These are phyloP conservation scores for Crotalus helleri DNA, from an alignment of 2,113 vertebrate species.

Conservation along the genomic window DNA sequence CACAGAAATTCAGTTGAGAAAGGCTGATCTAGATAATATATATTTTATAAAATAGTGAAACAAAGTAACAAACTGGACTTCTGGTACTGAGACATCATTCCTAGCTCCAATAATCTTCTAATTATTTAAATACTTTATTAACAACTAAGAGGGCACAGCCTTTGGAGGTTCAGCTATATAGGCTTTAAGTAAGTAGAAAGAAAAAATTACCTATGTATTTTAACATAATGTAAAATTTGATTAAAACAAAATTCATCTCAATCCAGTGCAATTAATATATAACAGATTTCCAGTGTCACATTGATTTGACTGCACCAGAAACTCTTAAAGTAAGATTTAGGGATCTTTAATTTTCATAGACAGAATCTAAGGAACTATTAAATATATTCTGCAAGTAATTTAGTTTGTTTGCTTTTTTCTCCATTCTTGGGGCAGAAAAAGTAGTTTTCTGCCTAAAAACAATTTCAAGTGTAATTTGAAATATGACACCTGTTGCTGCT, in stretches of 20 bases:
- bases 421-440: neutral
- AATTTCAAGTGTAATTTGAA: too few relatives aligned
- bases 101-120: neutral
- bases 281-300: neutral
- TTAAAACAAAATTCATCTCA: neutral
- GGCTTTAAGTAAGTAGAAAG: neutral
- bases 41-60: neutral
- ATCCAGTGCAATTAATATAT: neutral
- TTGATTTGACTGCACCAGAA: neutral
- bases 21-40: neutral
- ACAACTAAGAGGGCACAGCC: neutral
- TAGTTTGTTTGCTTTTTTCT: neutral
- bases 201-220: neutral
- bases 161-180: neutral
- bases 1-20: neutral
- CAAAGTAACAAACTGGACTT: neutral
- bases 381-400: neutral
- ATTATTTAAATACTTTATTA: neutral
- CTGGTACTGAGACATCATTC: neutral
- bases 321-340: neutral
- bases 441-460: neutral
- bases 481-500: neutral
- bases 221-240: neutral
- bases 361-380: neutral
- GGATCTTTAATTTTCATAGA: neutral